These are phyloP conservation scores for Sturnus vulgaris DNA, from an alignment of 2,113 vertebrate species.

Conservation along the genomic window DNA sequence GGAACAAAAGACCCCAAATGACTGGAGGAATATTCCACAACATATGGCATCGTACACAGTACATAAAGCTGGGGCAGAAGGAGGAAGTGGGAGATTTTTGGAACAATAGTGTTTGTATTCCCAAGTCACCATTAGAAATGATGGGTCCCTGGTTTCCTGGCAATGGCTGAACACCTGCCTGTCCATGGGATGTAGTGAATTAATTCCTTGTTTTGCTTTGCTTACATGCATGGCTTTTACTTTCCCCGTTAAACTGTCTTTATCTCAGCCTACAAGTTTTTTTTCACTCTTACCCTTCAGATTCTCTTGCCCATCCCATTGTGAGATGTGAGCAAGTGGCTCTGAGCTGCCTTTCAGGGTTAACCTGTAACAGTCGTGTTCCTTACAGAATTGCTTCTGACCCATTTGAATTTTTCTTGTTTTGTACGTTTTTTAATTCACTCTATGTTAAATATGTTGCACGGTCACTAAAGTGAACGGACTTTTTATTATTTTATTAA, in stretches of 20 bases:
- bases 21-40: neutral
- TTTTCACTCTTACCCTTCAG: neutral
- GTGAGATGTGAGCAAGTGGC: rapidly evolving
- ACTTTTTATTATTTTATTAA: neutral
- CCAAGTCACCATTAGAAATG: rapidly evolving
- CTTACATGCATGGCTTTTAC: rapidly evolving
- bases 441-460: neutral
- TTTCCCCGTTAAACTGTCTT: neutral
- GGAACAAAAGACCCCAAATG: neutral
- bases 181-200: rapidly evolving
- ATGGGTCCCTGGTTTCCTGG: neutral
- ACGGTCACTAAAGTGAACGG: neutral
- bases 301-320: neutral
- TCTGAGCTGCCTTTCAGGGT: neutral
- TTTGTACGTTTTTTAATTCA: neutral
- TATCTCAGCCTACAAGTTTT: neutral
- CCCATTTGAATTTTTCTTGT: neutral
- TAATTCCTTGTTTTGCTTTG: neutral
- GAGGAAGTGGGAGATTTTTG: rapidly evolving
- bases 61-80: neutral
- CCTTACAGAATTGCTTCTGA: neutral
- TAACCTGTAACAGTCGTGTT: neutral
- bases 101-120: neutral
- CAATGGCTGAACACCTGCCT: neutral
- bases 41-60: neutral